phyloP scores from a whole-genome alignment of 2,113 vertebrate species.

The Oceanodroma tethys region DNA sequence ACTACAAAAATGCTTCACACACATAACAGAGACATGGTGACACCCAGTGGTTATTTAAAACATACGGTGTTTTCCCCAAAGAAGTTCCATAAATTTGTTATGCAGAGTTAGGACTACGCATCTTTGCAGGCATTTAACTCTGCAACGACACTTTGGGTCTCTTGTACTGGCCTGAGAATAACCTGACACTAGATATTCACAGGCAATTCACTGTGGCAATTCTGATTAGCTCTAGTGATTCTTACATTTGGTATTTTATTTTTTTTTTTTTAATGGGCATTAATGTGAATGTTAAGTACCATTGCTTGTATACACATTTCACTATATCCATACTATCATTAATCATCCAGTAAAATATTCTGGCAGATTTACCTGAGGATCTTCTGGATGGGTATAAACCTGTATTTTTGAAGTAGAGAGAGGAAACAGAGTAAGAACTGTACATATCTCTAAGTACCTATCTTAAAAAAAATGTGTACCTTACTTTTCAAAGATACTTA shows the following conservation, averaged over 20 bases:
- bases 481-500: constrained; percentile 78
- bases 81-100: not conserved
- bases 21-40: not conserved
- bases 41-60: not conserved
- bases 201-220: not conserved
- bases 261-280: not conserved
- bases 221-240: not conserved
- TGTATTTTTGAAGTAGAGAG: constrained; percentile 57
- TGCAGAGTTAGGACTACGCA: rapidly evolving
- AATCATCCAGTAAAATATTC: not conserved
- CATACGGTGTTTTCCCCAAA: not conserved
- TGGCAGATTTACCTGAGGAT: constrained; percentile 80
- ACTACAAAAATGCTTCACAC: not conserved
- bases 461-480: not conserved
- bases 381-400: constrained; percentile 86
- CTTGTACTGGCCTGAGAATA: not conserved
- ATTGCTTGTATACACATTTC: not conserved
- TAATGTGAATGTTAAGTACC: not conserved
- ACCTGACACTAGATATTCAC: not conserved
- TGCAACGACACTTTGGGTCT: not conserved
- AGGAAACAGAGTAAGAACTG: not conserved
- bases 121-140: not conserved
- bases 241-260: not conserved
- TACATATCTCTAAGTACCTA: rapidly evolving
- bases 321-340: not conserved